phyloP scores from a whole-genome alignment of 1,140 invertebrate species.

The Chlorops oryzae region DNA sequence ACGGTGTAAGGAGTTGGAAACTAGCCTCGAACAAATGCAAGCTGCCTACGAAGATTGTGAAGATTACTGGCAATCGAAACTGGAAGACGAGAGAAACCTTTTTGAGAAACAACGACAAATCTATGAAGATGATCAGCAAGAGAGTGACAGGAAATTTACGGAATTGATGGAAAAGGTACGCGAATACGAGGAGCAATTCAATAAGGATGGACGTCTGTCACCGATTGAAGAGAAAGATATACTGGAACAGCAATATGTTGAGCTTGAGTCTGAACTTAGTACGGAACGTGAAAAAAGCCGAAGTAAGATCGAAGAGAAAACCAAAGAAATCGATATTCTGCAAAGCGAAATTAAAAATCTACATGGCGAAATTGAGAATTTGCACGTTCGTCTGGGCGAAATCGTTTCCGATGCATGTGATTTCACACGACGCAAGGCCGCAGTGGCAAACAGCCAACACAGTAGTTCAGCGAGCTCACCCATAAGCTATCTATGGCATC shows the following conservation, averaged over 20 bases:
- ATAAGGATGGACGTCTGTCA: slow-evolving; percentile 56
- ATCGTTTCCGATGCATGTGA: slow-evolving; percentile 42
- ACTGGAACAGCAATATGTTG: slow-evolving; percentile 67
- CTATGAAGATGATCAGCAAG: slow-evolving; percentile 68
- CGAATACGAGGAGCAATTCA: slow-evolving; percentile 74
- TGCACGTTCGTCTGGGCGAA: slow-evolving; percentile 38
- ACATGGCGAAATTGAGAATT: slow-evolving; percentile 48
- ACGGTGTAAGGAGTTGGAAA: slow-evolving; percentile 62
- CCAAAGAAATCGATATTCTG: slow-evolving; percentile 54
- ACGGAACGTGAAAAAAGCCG: slow-evolving; percentile 45
- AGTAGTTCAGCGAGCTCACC: slow-evolving; percentile 46
- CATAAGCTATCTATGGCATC: slow-evolving; percentile 49
- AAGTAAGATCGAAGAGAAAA: slow-evolving; percentile 45
- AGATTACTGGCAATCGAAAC: slow-evolving; percentile 74
- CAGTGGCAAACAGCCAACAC: slow-evolving; percentile 22
- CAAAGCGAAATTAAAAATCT: slow-evolving; percentile 50
- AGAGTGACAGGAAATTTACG: slow-evolving; percentile 69
- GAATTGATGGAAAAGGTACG: slow-evolving; percentile 67
- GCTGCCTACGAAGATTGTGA: slow-evolving; percentile 76
- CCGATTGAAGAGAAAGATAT: slow-evolving; percentile 69
- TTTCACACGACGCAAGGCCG: slow-evolving; percentile 24
- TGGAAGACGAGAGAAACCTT: slow-evolving; percentile 68
- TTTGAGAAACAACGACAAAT: slow-evolving; percentile 68
- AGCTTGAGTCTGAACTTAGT: slow-evolving; percentile 65
- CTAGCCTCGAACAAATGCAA: slow-evolving; percentile 64